phyloP scores from a whole-genome alignment of 2,113 vertebrate species.

The Turdus rufiventris region DNA sequence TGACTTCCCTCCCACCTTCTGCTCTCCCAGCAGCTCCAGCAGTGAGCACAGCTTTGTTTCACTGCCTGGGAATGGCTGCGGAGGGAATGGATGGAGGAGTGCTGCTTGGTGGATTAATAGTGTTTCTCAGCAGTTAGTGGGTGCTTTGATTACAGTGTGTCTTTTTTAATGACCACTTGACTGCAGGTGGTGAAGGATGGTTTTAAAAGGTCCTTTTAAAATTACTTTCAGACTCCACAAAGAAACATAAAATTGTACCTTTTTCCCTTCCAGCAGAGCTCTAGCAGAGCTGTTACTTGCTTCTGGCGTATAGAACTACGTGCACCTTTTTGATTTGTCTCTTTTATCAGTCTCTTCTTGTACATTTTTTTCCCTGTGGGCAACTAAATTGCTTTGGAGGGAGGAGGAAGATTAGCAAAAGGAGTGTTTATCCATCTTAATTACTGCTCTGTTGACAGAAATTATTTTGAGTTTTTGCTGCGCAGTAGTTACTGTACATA shows the following conservation, averaged over 20 bases:
- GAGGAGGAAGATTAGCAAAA: slow-evolving; percentile 9
- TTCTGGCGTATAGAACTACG: not conserved
- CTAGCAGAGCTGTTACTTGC: not conserved
- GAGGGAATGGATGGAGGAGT: not conserved
- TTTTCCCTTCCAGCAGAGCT: not conserved
- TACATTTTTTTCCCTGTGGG: not conserved
- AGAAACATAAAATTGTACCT: slow-evolving; percentile 6
- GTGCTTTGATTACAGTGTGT: slow-evolving; percentile 28
- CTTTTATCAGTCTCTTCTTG: not conserved
- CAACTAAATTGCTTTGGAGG: slow-evolving; percentile 32
- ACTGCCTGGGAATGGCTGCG: not conserved
- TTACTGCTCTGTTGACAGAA: slow-evolving; percentile 49
- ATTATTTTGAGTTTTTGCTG: slow-evolving; percentile 47
- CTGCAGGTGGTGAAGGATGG: slow-evolving; percentile 42
- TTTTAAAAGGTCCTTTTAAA: slow-evolving; percentile 43
- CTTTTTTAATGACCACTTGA: slow-evolving; percentile 43
- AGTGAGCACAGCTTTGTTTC: not conserved
- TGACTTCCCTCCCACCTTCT: rapidly evolving
- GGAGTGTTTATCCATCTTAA: slow-evolving; percentile 47
- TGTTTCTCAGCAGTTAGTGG: slow-evolving; percentile 7
- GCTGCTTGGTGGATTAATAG: not conserved
- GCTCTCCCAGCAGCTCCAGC: not conserved
- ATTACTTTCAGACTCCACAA: slow-evolving; percentile 4
- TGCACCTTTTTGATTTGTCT: not conserved
- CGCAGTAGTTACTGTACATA: slow-evolving; percentile 2